Conservation (phyloP, 2,113 vertebrate species). For the Scomber scombrus region DNA sequence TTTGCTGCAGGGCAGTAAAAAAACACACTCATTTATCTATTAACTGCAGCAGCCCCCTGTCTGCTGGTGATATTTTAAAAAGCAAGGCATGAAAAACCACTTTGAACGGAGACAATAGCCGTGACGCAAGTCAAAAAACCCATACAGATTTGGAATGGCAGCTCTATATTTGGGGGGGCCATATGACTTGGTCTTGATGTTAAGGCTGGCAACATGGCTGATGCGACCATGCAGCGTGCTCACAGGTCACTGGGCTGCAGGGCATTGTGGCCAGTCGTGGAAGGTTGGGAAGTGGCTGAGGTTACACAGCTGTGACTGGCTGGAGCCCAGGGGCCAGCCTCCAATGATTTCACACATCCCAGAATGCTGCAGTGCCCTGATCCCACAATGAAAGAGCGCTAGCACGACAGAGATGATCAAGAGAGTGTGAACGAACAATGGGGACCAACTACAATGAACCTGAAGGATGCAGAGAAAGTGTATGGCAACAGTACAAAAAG, state of each 20-base stretch:
- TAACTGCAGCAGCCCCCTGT: neutral
- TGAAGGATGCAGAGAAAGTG: slow-evolving; percentile 13
- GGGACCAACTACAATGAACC: slow-evolving; percentile 34
- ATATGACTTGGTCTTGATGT: slow-evolving; percentile 62
- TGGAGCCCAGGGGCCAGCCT: slow-evolving; percentile 35
- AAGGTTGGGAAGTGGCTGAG: slow-evolving; percentile 59
- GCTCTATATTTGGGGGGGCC: slow-evolving; percentile 60
- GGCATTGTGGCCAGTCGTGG: slow-evolving; percentile 41
- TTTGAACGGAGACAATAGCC: slow-evolving; percentile 33
- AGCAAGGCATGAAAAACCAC: slow-evolving; percentile 29
- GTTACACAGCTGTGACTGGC: slow-evolving; percentile 75
- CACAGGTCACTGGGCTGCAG: slow-evolving; percentile 52
- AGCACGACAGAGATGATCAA: slow-evolving; percentile 48
- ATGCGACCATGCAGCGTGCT: slow-evolving; percentile 42
- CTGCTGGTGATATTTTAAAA: slow-evolving; percentile 7
- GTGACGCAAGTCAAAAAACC: slow-evolving; percentile 25
- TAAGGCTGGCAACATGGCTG: slow-evolving; percentile 56
- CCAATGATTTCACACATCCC: slow-evolving; percentile 43
- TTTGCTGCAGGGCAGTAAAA: neutral
- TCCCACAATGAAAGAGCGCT: slow-evolving; percentile 46
- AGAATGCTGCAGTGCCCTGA: slow-evolving; percentile 32
- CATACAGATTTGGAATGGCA: slow-evolving; percentile 57
- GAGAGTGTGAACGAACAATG: slow-evolving; percentile 64
- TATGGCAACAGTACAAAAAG: neutral
- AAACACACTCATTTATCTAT: neutral